Evolutionary conservation across 2,888 invertebrate species (phyloP), one percentile per base, ranked within the genome.

Genomic region (Caenorhabditis angaria): DNA sequence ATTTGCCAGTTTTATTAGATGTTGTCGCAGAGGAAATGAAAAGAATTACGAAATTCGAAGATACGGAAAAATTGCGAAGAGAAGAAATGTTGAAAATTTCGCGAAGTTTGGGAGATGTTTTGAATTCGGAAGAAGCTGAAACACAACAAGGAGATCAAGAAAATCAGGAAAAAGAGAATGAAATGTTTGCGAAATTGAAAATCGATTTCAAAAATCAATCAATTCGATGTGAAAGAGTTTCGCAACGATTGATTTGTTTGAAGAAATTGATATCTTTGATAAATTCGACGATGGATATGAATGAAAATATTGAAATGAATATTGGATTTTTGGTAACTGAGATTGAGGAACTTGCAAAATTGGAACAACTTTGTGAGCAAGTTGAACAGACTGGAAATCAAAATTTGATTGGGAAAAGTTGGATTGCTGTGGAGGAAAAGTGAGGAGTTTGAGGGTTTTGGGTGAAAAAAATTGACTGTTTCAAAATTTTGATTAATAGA

Each of bases 121-220:
- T 71, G 6, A 61, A 53, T 0, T 8, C 51, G 2, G 61, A 59
- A 18, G 64, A 67, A 27, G 65, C 61, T 24, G 54, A 67, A 12
- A 54, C 28, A n/a, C 14, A 61, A 28, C 4, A 22, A 22, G 5
- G 20, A 29, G 20, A 18, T 5, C 14, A 8, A 8, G 65, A 65
- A 24, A 64, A 65, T 24, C n/a, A n/a, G n/a, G 71, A 67, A 32
- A 67, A 64, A 20, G 55, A 64, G 25, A 67, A 67, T 48, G 69
- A 69, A 14, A 74, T 74, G 48, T 78, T 78, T 28, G 65, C 62
- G 1, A 71, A 68, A 58, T 59, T 79, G 48, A 74, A 76, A 50
- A 68, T 76, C 12, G 59, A 76, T 24, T 79, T 79, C 59, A 79
- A 79, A 41, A 76, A 76, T 57, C 79, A 79, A 41, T 70, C 79